Conservation (phyloP, 2,888 invertebrate genomes). For the Tridacna crocea region DNA sequence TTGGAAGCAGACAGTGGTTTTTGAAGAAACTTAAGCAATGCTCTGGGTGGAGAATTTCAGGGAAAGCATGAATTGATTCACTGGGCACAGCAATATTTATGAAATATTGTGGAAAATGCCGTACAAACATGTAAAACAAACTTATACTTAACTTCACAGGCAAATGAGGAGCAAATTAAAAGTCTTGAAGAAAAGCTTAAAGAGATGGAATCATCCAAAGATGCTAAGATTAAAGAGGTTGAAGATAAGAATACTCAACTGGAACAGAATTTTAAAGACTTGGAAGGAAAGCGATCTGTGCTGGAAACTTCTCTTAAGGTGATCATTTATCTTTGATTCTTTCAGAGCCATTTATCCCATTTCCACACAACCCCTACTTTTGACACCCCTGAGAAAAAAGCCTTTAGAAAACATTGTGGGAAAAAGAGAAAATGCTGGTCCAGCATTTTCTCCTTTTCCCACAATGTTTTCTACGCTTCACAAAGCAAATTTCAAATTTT, state of each 20-base stretch:
- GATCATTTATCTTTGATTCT: background rate
- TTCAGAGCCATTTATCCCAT: no score
- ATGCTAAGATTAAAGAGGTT: slow-evolving; percentile 33
- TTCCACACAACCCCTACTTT: no score
- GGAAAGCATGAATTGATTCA: no score
- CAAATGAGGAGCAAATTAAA: slow-evolving; percentile 37
- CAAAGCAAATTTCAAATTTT: no score
- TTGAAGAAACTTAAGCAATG: no score
- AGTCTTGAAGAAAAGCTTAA: slow-evolving; percentile 49
- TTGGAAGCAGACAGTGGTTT: no score
- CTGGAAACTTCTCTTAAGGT: slow-evolving; percentile 41
- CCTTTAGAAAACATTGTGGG: background rate
- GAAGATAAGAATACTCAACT: slow-evolving; percentile 34
- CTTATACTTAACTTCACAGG: slow-evolving; percentile 6
- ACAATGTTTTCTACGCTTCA: background rate
- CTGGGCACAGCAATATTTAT: no score
- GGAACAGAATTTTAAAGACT: slow-evolving; percentile 30
- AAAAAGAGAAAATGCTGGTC: background rate
- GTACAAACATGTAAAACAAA: no score
- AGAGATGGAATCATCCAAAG: slow-evolving; percentile 37
- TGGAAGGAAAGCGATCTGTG: slow-evolving; percentile 26
- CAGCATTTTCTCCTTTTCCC: background rate
- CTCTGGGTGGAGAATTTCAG: no score
- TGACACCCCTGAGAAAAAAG: no score
- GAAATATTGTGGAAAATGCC: no score